Base-by-base conservation (phyloP, 2,797 vertebrate genomes). In the Amniataba percoides region DNA sequence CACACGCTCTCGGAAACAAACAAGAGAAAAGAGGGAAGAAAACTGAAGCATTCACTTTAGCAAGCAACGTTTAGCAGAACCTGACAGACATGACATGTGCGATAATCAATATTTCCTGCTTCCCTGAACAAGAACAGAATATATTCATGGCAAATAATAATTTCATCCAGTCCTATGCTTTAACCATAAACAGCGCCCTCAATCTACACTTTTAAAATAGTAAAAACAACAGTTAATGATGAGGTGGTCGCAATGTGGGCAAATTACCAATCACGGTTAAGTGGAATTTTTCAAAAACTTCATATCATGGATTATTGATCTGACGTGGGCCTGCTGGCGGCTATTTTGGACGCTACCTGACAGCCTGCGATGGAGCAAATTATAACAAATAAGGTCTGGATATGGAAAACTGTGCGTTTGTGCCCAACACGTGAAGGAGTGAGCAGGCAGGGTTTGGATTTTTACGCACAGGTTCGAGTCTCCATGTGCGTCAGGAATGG, bases 31-130 rank as follows among this genome's bases (percentile, higher is more conserved):
- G 3, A 57, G 12, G 31, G 23, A 8, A 21, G n/a, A 72, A 80
- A 63, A 46, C 16, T 39, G 46, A 75, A 53, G 34, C 42, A 55
- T 63, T 69, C 40, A 76, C 51, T 72, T 74, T n/a, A n/a, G n/a
- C n/a, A n/a, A n/a, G n/a, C n/a, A n/a, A n/a, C n/a, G 74, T 79
- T 82, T 74, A 80, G 74, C 18, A 71, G 59, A 80, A 82, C 3
- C 67, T 88, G 79, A 68, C 72, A 82, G 69, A 87, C 39, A 68
- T 75, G 78, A 74, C 57, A 75, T 72, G 69, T 68, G 52, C 48
- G 15, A 60, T 76, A 66, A 86, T 87, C 85, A 87, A 85, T 90
- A 82, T 66, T 40, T 73, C 53, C 67, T 74, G 65, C 78, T 77
- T 77, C 71, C 61, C 13, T 71, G 70, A 86, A 83, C 80, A 75